phyloP scores from a whole-genome alignment of 2,888 invertebrate species.

The Drosophila aldrichi region DNA sequence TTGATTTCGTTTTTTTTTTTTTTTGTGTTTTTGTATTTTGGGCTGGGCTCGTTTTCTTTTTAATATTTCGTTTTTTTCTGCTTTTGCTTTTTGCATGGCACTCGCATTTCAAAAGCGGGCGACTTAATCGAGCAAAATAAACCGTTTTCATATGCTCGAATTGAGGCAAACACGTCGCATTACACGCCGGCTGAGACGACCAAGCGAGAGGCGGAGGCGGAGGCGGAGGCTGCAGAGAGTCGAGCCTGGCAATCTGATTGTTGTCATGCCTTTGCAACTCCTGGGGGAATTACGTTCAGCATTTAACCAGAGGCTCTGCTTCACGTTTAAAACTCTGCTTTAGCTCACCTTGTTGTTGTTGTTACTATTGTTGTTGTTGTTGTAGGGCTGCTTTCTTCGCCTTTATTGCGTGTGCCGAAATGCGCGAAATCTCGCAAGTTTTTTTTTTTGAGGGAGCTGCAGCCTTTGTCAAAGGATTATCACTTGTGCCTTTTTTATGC shows the following conservation, averaged over 20 bases:
- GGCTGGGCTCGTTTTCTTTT: conserved; percentile 19
- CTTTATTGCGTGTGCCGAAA: conserved; percentile 61
- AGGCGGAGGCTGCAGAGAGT: background rate
- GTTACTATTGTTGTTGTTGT: conserved; percentile 25
- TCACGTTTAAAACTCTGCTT: conserved; percentile 26
- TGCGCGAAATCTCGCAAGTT: conserved; percentile 65
- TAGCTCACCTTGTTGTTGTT: conserved; percentile 31
- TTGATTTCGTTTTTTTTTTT: conserved; percentile 22
- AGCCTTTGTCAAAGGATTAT: conserved; percentile 79
- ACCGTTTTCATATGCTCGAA: conserved; percentile 82
- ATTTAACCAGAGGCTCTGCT: conserved; percentile 37
- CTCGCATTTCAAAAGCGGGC: conserved; percentile 72
- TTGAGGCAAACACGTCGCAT: conserved; percentile 79
- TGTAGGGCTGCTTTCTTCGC: conserved; percentile 39
- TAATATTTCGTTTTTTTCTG: conserved; percentile 12
- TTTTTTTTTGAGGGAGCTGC: conserved; percentile 15
- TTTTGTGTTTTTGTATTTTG: background rate
- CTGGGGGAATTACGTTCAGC: conserved; percentile 62
- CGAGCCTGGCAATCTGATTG: conserved; percentile 36
- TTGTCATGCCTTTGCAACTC: conserved; percentile 58
- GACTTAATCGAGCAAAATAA: conserved; percentile 85
- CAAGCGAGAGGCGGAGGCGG: background rate
- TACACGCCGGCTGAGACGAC: conserved; percentile 55
- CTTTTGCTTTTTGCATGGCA: conserved; percentile 28
- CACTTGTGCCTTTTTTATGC: conserved; percentile 58